Percentiles rank a stretch among this genome's conserved stretches.
phyloP scores from a whole-genome alignment of 2,113 vertebrate species.

The Phainopepla nitens region DNA sequence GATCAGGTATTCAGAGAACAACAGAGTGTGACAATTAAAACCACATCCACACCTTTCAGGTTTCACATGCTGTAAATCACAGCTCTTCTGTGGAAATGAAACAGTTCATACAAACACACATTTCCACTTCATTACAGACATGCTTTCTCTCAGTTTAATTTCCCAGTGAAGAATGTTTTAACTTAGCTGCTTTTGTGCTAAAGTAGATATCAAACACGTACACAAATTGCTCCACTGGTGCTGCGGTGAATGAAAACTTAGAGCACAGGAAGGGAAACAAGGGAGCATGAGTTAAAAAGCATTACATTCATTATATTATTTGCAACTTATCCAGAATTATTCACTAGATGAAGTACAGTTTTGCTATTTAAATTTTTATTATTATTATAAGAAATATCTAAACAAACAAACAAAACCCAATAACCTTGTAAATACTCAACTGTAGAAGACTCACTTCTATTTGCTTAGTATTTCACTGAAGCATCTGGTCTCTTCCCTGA shows the following conservation, averaged over 20 bases:
- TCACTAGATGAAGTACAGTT: background rate
- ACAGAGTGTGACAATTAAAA: background rate
- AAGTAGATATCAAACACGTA: background rate
- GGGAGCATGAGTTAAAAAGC: background rate
- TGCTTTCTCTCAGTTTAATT: background rate
- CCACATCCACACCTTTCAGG: background rate
- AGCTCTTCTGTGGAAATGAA: background rate
- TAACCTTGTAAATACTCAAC: background rate
- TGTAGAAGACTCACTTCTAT: background rate
- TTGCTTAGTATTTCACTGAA: background rate
- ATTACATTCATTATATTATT: background rate
- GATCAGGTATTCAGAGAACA: background rate
- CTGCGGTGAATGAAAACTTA: background rate
- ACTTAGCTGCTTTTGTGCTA: background rate
- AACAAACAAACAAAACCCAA: background rate
- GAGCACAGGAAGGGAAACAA: background rate
- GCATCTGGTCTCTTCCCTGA: background rate
- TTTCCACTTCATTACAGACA: background rate
- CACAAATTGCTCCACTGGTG: background rate
- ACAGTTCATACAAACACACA: background rate
- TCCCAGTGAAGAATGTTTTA: background rate
- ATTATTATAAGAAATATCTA: background rate
- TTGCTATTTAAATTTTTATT: background rate
- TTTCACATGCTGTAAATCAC: background rate
- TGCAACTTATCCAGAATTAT: background rate